A percentile compares a stretch with the other conserved stretches of the same genome.
phyloP scores from a whole-genome alignment of 2,797 vertebrate genomes.

The Oreortyx pictus region DNA sequence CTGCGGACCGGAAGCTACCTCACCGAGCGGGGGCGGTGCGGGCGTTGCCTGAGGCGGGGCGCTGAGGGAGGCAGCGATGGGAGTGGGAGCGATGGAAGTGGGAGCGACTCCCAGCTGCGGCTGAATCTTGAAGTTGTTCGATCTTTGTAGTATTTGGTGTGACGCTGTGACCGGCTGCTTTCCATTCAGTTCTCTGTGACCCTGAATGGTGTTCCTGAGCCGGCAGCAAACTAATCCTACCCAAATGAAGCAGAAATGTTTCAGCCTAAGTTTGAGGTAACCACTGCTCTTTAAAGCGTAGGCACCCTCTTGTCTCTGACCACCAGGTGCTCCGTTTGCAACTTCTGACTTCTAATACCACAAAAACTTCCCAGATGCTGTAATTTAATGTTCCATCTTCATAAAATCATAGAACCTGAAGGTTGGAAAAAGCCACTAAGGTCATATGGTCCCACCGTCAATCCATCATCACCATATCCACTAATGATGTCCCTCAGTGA shows the following conservation, averaged over 20 bases:
- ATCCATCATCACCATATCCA: too few relatives aligned
- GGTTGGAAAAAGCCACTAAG: too few relatives aligned
- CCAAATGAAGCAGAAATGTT: fast-evolving
- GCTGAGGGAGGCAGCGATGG: too few relatives aligned
- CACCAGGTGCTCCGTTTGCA: background rate
- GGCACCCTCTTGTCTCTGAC: fast-evolving
- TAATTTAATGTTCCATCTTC: background rate
- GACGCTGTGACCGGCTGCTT: fast-evolving
- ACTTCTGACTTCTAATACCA: too few relatives aligned
- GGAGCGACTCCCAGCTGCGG: fast-evolving
- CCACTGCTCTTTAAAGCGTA: background rate
- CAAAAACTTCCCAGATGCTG: background rate
- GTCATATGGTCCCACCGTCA: too few relatives aligned
- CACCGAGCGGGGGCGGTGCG: fast-evolving
- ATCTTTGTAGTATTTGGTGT: fast-evolving
- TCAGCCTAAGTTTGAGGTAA: background rate
- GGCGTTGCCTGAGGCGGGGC: background rate
- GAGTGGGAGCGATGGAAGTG: fast-evolving
- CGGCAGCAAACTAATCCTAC: background rate
- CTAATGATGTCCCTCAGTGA: too few relatives aligned
- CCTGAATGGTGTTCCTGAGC: fast-evolving
- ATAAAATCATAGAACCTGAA: too few relatives aligned
- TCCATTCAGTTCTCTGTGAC: fast-evolving
- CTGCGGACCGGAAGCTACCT: background rate
- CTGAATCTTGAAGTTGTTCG: fast-evolving